phyloP scores from a whole-genome alignment of 2,113 vertebrate genomes.

The Reinhardtius hippoglossoides region DNA sequence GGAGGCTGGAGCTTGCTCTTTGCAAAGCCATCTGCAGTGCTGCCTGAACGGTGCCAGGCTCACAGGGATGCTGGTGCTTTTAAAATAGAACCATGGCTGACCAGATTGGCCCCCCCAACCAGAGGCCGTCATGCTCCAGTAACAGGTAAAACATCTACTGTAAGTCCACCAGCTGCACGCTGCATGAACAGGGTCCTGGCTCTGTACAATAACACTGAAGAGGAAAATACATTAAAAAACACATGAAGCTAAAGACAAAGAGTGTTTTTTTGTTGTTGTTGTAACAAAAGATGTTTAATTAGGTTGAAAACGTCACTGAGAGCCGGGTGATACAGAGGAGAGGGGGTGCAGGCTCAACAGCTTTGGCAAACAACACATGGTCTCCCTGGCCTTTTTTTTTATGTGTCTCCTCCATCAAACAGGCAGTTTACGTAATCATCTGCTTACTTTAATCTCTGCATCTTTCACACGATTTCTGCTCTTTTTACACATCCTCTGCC shows the following conservation, averaged over 20 bases:
- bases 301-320: background rate
- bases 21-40: constrained; percentile 64
- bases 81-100: constrained; percentile 58
- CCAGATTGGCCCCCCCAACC: constrained; percentile 44
- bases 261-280: background rate
- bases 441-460: constrained; percentile 54
- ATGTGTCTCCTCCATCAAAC: constrained; percentile 45
- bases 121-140: constrained; percentile 18
- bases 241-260: no score
- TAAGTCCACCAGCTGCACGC: background rate
- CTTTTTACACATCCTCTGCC: constrained; percentile 3
- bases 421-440: constrained; percentile 65
- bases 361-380: constrained; percentile 49
- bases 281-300: constrained; percentile 49
- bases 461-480: constrained; percentile 39
- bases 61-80: constrained; percentile 42
- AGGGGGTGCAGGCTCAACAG: constrained; percentile 53
- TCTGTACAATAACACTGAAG: background rate
- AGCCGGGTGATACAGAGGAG: background rate
- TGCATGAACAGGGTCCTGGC: background rate
- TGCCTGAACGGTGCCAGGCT: constrained; percentile 57
- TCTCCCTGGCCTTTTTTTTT: constrained; percentile 54
- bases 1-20: constrained; percentile 53
- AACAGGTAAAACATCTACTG: constrained; percentile 24
- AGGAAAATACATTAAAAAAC: background rate